phyloP scores from a whole-genome alignment of 1,140 invertebrate species.

The Tetragonula clypearis region DNA sequence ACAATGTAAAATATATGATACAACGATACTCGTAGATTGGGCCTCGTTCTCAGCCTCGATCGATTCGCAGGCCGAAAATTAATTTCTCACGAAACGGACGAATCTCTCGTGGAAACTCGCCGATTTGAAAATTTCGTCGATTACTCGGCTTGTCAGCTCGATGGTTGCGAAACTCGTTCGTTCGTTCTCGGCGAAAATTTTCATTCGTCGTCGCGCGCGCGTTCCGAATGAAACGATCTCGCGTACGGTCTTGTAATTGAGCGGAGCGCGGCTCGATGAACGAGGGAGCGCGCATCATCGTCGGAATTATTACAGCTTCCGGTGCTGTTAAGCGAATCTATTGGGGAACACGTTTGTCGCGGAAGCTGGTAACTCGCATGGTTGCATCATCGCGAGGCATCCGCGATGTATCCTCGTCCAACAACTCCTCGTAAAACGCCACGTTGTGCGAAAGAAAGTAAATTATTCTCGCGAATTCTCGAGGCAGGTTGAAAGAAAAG shows the following conservation, averaged over 20 bases:
- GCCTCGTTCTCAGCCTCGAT: too few relatives aligned
- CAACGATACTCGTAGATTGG: too few relatives aligned
- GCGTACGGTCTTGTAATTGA: slow-evolving; percentile 61
- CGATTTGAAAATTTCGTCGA: too few relatives aligned
- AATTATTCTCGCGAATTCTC: neutral
- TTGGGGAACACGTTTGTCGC: slow-evolving; percentile 53
- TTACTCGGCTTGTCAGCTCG: too few relatives aligned
- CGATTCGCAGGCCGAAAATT: too few relatives aligned
- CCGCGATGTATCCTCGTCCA: neutral
- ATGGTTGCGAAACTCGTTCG: too few relatives aligned
- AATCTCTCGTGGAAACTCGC: too few relatives aligned
- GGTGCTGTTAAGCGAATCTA: slow-evolving; percentile 71
- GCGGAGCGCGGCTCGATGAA: slow-evolving; percentile 39
- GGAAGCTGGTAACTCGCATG: slow-evolving; percentile 64
- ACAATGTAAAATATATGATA: too few relatives aligned
- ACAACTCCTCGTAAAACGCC: too few relatives aligned
- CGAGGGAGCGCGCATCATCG: slow-evolving; percentile 63
- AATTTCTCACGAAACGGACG: too few relatives aligned
- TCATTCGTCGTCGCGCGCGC: slow-evolving; percentile 11
- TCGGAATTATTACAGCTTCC: slow-evolving; percentile 74
- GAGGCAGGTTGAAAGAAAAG: neutral
- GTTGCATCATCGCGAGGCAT: slow-evolving; percentile 49
- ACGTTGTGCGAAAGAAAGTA: neutral
- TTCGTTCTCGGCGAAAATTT: neutral
- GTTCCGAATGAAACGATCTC: slow-evolving; percentile 45